Base-by-base conservation (phyloP, 2,113 vertebrate genomes). In the Cathartes aura region DNA sequence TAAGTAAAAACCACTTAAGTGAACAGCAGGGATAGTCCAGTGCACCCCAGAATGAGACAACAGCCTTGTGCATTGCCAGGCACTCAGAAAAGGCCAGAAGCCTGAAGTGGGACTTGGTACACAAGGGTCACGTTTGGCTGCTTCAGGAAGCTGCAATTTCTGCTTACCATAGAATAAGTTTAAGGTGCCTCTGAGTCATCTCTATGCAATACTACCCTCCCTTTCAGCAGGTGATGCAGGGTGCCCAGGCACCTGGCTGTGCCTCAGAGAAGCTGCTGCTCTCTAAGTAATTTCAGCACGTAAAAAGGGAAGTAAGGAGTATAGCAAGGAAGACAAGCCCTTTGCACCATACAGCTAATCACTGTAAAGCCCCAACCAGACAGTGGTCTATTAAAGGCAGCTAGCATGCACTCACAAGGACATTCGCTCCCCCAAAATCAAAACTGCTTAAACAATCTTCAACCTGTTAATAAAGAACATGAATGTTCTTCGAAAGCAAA, bases 401-500 rank as follows among this genome's bases (percentile, higher is more conserved):
- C n/a, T 27, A 59, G 38, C 48, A 53, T 6, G 26, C 11, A 48
- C 4, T 3, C 53, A 58, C 32, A 91, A 40, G 60, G 76, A 42
- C 43, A 82, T 52, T 53, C 27, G 21, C 50, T 72, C 32, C 32
- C 20, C 15, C 7, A 9, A 29, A 20, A 5, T 1, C 12, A 19
- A 18, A 60, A 66, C 20, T 19, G 27, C 56, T 59, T 32, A 36
- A 78, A 76, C 36, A 32, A 42, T 48, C 62, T 59, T 43, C 43
- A n/a, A 32, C 42, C 63, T 89, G n/a, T 23, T 82, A 71, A 3
- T 22, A 67, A 55, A 82, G 47, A 78, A 74, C 20, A 71, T 20
- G 26, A 71, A 74, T 12, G n/a, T 95, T 95, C 97, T 81, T 96
- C 1, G 8, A 97, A 93, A 96, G 91, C 83, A 83, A 59, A 59